phyloP scores from a whole-genome alignment of 2,113 vertebrate species.

The Atherinomorus stipes region DNA sequence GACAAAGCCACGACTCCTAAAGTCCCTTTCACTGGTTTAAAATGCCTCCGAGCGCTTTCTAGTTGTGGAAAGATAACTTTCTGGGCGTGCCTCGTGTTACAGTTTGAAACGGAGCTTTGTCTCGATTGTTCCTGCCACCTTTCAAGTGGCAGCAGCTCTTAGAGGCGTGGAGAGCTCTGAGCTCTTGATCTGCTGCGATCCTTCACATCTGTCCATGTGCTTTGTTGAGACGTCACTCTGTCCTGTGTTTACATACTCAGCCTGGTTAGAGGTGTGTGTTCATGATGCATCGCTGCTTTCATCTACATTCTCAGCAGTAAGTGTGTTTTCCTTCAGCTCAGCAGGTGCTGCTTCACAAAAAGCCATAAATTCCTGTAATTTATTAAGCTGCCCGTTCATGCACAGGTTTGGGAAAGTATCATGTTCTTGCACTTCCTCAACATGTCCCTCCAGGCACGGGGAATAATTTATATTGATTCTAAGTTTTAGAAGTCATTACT shows the following conservation, averaged over 20 bases:
- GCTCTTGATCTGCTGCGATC: slow-evolving; percentile 42
- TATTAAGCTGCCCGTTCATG: slow-evolving; percentile 28
- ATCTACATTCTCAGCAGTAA: slow-evolving; percentile 7
- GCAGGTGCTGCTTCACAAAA: slow-evolving; percentile 59
- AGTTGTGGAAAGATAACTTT: slow-evolving; percentile 76
- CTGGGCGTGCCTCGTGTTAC: slow-evolving; percentile 67
- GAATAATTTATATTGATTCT: slow-evolving; percentile 55
- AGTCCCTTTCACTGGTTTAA: slow-evolving; percentile 67
- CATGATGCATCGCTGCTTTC: slow-evolving; percentile 3
- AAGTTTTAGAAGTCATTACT: slow-evolving; percentile 38
- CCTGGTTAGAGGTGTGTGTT: slow-evolving; percentile 10
- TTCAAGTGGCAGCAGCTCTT: slow-evolving; percentile 56
- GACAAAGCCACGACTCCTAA: slow-evolving; percentile 77
- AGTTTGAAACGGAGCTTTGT: slow-evolving; percentile 65
- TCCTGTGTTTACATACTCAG: slow-evolving; percentile 12
- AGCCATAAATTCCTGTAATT: slow-evolving; percentile 54
- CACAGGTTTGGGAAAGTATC: slow-evolving; percentile 34
- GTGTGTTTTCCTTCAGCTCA: slow-evolving; percentile 3
- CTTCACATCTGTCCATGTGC: slow-evolving; percentile 10
- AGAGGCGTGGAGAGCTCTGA: slow-evolving; percentile 38
- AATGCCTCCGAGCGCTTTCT: slow-evolving; percentile 68
- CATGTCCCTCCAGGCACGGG: slow-evolving; percentile 30
- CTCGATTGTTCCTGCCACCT: slow-evolving; percentile 64
- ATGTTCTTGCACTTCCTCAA: slow-evolving; percentile 39
- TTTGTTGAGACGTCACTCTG: slow-evolving; percentile 29